Conservation (phyloP, 2,113 vertebrate genomes). For the Pelodiscus sinensis region DNA sequence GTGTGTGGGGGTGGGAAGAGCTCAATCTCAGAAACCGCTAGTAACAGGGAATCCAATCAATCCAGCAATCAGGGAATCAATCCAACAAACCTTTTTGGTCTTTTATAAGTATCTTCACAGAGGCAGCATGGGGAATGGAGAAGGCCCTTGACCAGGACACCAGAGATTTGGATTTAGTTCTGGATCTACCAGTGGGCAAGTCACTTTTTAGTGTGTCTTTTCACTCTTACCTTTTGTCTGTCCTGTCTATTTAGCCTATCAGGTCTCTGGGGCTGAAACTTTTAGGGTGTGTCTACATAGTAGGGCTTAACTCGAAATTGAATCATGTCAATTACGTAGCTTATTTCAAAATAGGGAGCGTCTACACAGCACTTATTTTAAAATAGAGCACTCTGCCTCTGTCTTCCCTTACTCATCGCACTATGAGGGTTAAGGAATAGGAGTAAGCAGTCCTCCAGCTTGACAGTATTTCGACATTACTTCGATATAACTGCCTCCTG, state of each 20-base stretch:
- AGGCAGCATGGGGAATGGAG: not conserved
- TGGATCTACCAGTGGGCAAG: not conserved
- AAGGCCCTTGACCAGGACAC: not conserved
- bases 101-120: not conserved
- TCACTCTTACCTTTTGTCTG: not conserved
- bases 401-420: too few species aligned
- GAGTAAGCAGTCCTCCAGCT: too few species aligned
- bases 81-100: not conserved
- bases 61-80: not conserved
- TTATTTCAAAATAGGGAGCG: too few species aligned
- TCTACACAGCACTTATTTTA: too few species aligned
- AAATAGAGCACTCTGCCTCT: too few species aligned
- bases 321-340: too few species aligned
- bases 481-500: too few species aligned
- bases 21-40: not conserved
- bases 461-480: too few species aligned
- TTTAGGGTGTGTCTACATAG: not conserved
- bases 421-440: too few species aligned
- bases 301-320: too few species aligned
- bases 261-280: not conserved
- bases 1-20: rapidly evolving
- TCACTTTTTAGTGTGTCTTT: not conserved
- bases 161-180: not conserved
- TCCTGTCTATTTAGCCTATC: not conserved
- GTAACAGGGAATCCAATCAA: not conserved